phyloP scores from a whole-genome alignment of 2,113 vertebrate species.

The Greenwoodochromis staneri region DNA sequence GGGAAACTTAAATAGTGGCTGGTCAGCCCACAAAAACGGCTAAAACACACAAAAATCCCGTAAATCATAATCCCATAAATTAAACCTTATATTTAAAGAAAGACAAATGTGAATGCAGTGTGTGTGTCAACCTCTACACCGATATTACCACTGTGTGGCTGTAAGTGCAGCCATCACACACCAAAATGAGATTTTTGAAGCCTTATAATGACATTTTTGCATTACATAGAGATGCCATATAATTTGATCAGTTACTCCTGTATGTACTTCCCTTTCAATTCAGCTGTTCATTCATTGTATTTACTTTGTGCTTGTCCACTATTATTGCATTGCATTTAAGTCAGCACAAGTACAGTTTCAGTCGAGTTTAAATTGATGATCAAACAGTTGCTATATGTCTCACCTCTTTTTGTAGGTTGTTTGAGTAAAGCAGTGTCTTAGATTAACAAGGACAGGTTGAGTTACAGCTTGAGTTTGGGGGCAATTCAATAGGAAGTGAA shows the following conservation, averaged over 20 bases:
- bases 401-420: conserved; percentile 10
- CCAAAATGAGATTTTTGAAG: not conserved
- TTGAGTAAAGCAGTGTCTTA: conserved; percentile 45
- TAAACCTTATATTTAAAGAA: not conserved
- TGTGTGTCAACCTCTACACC: not conserved
- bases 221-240: not conserved
- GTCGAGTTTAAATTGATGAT: conserved; percentile 3
- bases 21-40: not conserved
- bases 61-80: not conserved
- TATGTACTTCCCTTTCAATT: not conserved
- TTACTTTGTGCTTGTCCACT: not conserved
- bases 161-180: not conserved
- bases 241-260: not conserved
- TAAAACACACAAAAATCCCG: not conserved
- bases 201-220: not conserved
- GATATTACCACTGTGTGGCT: not conserved
- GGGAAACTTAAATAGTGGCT: not conserved
- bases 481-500: conserved; percentile 78
- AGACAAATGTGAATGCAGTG: not conserved
- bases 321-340: not conserved
- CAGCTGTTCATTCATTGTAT: not conserved
- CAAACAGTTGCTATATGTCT: conserved; percentile 7
- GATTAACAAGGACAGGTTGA: conserved; percentile 68
- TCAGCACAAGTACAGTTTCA: not conserved
- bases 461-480: conserved; percentile 73